Conservation (phyloP, 1,140 invertebrate species). For the Penaeus indicus region DNA sequence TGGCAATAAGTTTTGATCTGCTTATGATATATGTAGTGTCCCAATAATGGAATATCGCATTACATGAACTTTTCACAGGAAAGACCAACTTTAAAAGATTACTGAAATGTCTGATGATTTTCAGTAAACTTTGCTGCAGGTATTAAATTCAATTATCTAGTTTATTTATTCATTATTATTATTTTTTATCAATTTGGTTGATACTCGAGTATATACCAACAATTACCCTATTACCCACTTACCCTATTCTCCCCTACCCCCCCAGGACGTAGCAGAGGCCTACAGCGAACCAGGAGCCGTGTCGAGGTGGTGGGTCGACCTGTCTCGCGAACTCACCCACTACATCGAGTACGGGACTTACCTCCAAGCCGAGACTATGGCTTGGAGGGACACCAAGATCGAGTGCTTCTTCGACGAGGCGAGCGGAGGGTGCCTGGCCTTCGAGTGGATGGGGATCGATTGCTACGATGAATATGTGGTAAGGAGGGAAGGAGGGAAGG, state of each 20-base stretch:
- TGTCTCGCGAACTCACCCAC: slow-evolving; percentile 49
- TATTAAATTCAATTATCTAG: too few species aligned
- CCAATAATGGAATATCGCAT: too few species aligned
- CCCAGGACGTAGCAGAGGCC: slow-evolving; percentile 55
- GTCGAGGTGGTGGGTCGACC: slow-evolving; percentile 62
- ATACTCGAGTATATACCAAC: too few species aligned
- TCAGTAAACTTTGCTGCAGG: too few species aligned
- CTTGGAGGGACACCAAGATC: slow-evolving; percentile 57
- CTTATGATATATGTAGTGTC: too few species aligned
- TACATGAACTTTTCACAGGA: too few species aligned
- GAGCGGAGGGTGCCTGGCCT: slow-evolving; percentile 22
- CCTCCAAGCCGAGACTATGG: slow-evolving; percentile 49
- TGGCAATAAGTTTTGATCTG: too few species aligned
- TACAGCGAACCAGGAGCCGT: slow-evolving; percentile 36
- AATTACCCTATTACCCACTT: too few species aligned
- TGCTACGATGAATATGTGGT: slow-evolving; percentile 54
- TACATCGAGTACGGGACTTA: slow-evolving; percentile 59
- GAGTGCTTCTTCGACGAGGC: slow-evolving; percentile 61
- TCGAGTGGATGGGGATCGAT: slow-evolving; percentile 22
- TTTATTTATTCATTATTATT: too few species aligned
- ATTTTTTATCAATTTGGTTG: too few species aligned
- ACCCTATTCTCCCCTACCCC: not conserved
- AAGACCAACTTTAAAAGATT: too few species aligned
- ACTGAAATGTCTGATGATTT: too few species aligned
- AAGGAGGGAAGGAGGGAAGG: not conserved